Percentiles rank a stretch among this genome's conserved stretches.
phyloP scores from a whole-genome alignment of 2,888 invertebrate genomes.

The Acronicta psi region DNA sequence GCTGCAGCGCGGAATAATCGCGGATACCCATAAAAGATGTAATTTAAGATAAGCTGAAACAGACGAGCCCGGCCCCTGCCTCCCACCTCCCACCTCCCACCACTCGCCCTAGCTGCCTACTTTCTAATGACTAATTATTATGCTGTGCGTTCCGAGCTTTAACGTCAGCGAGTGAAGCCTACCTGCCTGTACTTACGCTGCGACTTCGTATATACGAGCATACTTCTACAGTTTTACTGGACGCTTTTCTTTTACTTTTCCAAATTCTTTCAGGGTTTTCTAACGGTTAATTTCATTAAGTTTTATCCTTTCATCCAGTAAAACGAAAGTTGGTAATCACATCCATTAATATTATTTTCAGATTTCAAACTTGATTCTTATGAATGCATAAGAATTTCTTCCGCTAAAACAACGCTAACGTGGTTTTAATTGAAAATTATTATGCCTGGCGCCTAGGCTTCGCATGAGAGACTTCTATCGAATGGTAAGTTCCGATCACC shows the following conservation, averaged over 20 bases:
- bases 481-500: conserved; percentile 57
- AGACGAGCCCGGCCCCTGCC: conserved; percentile 87
- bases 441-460: conserved; percentile 50
- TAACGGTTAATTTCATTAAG: not conserved
- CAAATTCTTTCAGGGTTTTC: not conserved
- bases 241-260: conserved; percentile 54
- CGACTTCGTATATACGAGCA: conserved; percentile 70
- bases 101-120: conserved; percentile 81
- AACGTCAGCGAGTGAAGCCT: conserved; percentile 78
- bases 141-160: conserved; percentile 88
- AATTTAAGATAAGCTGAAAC: conserved; percentile 90
- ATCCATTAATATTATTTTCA: conserved; percentile 3
- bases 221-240: conserved; percentile 50
- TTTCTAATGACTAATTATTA: conserved; percentile 90
- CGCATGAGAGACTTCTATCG: conserved; percentile 48
- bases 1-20: conserved; percentile 89
- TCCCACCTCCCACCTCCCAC: conserved; percentile 69
- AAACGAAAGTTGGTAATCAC: not conserved
- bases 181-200: conserved; percentile 75
- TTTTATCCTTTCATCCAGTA: not conserved
- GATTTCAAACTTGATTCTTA: conserved; percentile 24
- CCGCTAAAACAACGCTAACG: conserved; percentile 46
- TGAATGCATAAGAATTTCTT: conserved; percentile 25
- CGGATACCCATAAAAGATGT: conserved; percentile 89
- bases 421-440: conserved; percentile 53